Evolutionary conservation across 2,888 invertebrate genomes (phyloP).

Genomic region (Ormyrus nitidulus): DNA sequence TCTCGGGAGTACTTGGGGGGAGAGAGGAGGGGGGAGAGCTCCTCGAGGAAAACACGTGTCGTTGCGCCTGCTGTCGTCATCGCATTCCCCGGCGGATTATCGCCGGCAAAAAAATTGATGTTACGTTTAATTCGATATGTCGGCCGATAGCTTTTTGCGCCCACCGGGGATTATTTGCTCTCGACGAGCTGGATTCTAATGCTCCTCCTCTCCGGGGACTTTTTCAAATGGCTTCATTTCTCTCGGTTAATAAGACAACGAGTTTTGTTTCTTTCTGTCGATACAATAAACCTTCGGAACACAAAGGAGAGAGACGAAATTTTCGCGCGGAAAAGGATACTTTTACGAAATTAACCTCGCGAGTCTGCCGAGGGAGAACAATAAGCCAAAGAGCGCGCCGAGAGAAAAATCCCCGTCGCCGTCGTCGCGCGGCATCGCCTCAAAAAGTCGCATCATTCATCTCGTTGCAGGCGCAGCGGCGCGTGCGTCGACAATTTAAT

Average conservation of each 20-base stretch:
- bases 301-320: too few relatives aligned
- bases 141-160: neutral
- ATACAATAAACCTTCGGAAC: too few relatives aligned
- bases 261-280: too few relatives aligned
- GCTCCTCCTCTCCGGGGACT: too few relatives aligned
- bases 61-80: conserved; percentile 12
- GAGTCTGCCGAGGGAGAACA: neutral
- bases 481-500: conserved; percentile 46
- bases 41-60: conserved; percentile 35
- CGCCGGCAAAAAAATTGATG: neutral
- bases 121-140: too few relatives aligned
- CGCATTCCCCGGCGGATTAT: conserved; percentile 33
- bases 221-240: too few relatives aligned
- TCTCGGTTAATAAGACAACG: too few relatives aligned
- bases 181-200: too few relatives aligned
- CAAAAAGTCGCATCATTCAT: conserved; percentile 26
- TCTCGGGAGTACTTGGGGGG: neutral
- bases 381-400: neutral
- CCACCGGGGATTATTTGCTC: too few relatives aligned
- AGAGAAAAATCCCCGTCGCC: neutral
- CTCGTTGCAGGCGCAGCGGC: conserved; percentile 27
- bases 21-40: neutral
- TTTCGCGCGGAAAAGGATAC: too few relatives aligned
- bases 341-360: neutral
- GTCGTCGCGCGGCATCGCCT: neutral